Evolutionary conservation across 1,140 invertebrate species (phyloP).

Genomic region (Leptestheria dahalacensis): DNA sequence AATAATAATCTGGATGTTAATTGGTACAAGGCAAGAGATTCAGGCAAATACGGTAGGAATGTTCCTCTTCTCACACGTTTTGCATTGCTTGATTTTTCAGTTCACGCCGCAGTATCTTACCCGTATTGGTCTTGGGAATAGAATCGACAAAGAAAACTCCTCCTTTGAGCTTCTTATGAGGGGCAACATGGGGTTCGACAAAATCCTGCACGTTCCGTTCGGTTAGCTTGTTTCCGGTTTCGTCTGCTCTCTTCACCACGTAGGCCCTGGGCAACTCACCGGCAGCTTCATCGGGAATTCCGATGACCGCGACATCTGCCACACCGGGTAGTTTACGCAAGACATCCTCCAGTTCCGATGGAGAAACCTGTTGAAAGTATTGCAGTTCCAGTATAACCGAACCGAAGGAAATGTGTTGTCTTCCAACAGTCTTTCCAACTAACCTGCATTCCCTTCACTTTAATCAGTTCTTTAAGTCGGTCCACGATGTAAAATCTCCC

Average conservation of each 20-base stretch:
- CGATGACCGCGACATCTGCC: conserved; percentile 33
- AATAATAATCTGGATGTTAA: no score
- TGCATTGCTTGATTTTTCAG: conserved; percentile 20
- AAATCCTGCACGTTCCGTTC: conserved; percentile 16
- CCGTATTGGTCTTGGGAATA: conserved; percentile 29
- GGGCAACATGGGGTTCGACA: conserved; percentile 17
- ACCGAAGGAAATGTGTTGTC: no score
- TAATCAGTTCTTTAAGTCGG: conserved; percentile 42
- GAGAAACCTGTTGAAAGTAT: conserved; percentile 21
- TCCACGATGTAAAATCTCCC: conserved; percentile 39
- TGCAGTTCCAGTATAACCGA: neutral
- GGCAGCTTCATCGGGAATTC: conserved; percentile 30
- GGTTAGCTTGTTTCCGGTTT: neutral
- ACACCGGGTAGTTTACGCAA: conserved; percentile 29
- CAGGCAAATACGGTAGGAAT: no score
- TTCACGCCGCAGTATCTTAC: conserved; percentile 28
- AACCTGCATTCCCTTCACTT: conserved; percentile 38
- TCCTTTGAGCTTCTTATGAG: conserved; percentile 19
- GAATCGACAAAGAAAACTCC: conserved; percentile 27
- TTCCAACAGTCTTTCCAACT: no score
- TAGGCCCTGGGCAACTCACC: conserved; percentile 29
- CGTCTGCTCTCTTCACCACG: conserved; percentile 24
- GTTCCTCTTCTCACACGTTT: neutral
- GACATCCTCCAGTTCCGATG: conserved; percentile 22
- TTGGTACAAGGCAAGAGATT: no score